phyloP scores from a whole-genome alignment of 2,797 vertebrate genomes.

The Acipenser oxyrinchus region DNA sequence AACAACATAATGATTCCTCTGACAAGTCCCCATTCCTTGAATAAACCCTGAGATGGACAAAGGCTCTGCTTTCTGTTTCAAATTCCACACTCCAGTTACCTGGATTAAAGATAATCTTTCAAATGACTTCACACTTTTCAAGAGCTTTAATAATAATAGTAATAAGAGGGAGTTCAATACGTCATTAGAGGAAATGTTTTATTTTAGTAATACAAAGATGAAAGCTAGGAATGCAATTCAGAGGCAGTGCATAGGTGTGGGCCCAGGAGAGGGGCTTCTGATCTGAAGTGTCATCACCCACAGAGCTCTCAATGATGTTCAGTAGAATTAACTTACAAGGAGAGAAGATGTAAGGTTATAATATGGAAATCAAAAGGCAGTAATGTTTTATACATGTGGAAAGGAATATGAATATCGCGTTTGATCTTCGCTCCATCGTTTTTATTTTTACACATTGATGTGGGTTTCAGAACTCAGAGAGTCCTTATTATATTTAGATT shows the following conservation, averaged over 20 bases:
- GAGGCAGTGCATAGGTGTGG: neutral
- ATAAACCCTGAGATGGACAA: conserved; percentile 9
- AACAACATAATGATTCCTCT: neutral
- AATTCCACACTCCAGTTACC: conserved; percentile 10
- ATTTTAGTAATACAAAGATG: neutral
- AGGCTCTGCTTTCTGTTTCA: neutral
- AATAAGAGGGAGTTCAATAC: conserved; percentile 2
- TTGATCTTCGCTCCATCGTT: neutral
- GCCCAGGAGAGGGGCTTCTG: neutral
- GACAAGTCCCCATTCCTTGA: neutral
- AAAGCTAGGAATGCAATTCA: neutral
- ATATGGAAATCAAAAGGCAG: neutral
- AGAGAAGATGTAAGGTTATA: neutral
- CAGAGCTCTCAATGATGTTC: neutral
- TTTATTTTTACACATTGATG: neutral
- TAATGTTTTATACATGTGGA: neutral
- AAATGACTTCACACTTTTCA: conserved; percentile 7
- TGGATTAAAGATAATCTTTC: conserved; percentile 23
- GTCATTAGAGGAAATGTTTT: conserved; percentile 13
- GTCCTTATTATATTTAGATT: neutral
- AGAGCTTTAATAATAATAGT: conserved; percentile 7
- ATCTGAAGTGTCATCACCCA: neutral
- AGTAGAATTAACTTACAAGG: neutral
- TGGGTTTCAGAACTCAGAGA: neutral
- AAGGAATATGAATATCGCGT: neutral